Evolutionary conservation across 2,888 invertebrate genomes (phyloP), one percentile per base, ranked within the genome.

Genomic region (Metalampra italica): DNA sequence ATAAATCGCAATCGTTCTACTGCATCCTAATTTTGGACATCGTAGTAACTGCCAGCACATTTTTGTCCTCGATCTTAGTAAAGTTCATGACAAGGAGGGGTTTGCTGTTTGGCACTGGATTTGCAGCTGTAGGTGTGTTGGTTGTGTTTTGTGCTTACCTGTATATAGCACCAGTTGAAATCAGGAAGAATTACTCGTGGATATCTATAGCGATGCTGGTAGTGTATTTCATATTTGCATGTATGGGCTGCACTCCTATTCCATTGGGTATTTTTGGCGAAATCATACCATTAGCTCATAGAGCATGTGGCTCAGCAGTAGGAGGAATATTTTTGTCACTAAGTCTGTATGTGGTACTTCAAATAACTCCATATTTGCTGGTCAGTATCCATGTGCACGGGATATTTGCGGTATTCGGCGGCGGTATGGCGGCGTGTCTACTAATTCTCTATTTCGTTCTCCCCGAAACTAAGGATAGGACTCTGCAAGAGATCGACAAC

Each of bases 241-340:
- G 82, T 54, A 66, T 83, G 14, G 85, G 83, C 1, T 78, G 80
- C 45, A 73, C 78, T 7, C 71, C 79, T 0, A 78, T 84, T 47
- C 75, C 84, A 0, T 50, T 80, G 12, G 72, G 75, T 2, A 61
- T 84, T 11, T 50, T 79, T 29, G 84, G 84, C 0, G 85, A 85
- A 56, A 50, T 84, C 4, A 77, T 75, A 37, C 84, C 84, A 0
- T 63, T 84, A 38, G 70, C 62, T 0, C 77, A 82, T 46, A 72
- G 75, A 58, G 75, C 71, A 7, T 65, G 66, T 1, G 82, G 81
- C 0, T 63, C 72, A 9, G 54, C 68, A 0, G 52, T 68, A 0
- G 56, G 68, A 0, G 81, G 82, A 0, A 48, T 68, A 0, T 49
- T 69, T 1, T 39, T 78, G 11, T 75, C 77, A 0, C 3, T 74